Conservation (phyloP, 92 coral and sea anemone species). For the Phenganax subtilis region DNA sequence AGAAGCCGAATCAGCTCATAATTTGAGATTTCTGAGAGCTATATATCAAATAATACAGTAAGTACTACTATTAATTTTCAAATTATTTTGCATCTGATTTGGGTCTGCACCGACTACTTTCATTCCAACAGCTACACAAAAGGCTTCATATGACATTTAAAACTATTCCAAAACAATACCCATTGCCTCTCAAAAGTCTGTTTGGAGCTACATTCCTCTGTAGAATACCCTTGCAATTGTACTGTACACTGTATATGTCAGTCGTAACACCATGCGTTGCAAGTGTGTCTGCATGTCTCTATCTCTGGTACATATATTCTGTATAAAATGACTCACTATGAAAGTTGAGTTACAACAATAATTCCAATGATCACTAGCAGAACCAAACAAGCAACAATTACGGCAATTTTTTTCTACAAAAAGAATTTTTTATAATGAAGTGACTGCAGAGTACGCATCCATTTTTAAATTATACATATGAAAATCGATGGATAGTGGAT, state of each 20-base stretch:
- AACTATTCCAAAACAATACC: not conserved
- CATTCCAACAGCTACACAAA: too few relatives aligned
- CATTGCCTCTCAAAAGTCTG: not conserved
- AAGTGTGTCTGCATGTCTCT: not conserved
- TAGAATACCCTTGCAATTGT: not conserved
- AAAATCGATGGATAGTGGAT: too few relatives aligned
- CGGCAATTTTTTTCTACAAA: conserved; percentile 77
- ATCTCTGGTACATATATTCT: not conserved
- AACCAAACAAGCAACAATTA: conserved; percentile 55
- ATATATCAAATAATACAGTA: too few relatives aligned
- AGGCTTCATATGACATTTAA: too few relatives aligned
- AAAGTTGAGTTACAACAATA: conserved; percentile 21
- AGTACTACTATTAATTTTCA: too few relatives aligned
- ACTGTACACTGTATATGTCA: not conserved
- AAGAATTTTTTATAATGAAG: not conserved
- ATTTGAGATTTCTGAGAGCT: too few relatives aligned
- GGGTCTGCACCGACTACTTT: too few relatives aligned
- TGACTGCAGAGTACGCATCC: too few relatives aligned
- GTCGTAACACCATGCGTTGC: not conserved
- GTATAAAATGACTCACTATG: not conserved
- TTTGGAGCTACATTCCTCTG: not conserved
- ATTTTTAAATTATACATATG: too few relatives aligned
- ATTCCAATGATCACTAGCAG: conserved; percentile 54
- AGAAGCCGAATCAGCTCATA: too few relatives aligned
- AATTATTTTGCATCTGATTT: too few relatives aligned